phyloP scores from a whole-genome alignment of 2,888 invertebrate genomes.

The Diachrysia chrysitis region DNA sequence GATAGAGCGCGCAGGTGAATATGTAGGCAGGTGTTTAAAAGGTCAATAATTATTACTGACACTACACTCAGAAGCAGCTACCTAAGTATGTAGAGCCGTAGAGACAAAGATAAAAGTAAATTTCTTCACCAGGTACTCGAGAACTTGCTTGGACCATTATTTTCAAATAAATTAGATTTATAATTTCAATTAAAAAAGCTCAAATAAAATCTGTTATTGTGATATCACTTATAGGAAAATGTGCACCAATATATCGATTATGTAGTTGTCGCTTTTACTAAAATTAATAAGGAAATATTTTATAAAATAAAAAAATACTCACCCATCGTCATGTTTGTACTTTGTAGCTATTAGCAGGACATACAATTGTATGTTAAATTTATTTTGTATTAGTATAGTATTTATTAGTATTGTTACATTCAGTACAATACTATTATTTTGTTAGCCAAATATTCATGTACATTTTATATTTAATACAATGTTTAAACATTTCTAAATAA shows the following conservation, averaged over 20 bases:
- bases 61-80: neutral
- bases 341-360: conserved; percentile 45
- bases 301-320: conserved; percentile 59
- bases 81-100: neutral
- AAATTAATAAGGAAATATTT: neutral
- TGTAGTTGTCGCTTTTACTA: neutral
- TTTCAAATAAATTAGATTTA: neutral
- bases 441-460: conserved; percentile 32
- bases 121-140: neutral
- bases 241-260: neutral
- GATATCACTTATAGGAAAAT: neutral
- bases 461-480: conserved; percentile 17
- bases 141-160: neutral
- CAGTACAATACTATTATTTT: conserved; percentile 50
- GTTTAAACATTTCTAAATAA: conserved; percentile 28
- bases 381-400: conserved; percentile 18
- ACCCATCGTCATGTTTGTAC: conserved; percentile 79
- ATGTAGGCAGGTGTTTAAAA: neutral
- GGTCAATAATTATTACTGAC: too few relatives aligned
- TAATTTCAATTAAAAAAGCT: neutral
- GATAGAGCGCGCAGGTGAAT: conserved; percentile 2
- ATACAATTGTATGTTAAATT: conserved; percentile 25
- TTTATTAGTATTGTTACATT: conserved; percentile 48
- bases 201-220: neutral
- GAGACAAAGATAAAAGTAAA: neutral